A percentile compares a stretch with the other conserved stretches of the same genome.
Evolutionary conservation across 2,113 vertebrate species (phyloP).

Genomic region (Brachionichthys hirsutus): DNA sequence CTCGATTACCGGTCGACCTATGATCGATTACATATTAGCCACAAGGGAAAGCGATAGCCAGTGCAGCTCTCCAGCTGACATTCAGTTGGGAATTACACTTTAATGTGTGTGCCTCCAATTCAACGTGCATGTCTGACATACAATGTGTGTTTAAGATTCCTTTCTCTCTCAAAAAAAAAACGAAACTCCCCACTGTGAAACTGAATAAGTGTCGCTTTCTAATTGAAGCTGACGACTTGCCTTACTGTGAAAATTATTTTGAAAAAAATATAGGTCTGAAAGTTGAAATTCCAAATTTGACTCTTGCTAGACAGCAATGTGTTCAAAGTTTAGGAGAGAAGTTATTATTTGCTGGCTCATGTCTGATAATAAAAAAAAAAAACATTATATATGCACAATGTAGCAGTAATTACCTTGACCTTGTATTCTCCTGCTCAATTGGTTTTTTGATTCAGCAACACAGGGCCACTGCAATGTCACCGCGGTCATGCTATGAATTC

Average conservation of each 20-base stretch:
- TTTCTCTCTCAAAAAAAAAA: too few species aligned
- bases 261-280: constrained; percentile 26
- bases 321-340: constrained; percentile 29
- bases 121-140: too few species aligned
- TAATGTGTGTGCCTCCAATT: too few species aligned
- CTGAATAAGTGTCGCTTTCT: too few species aligned
- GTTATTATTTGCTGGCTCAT: constrained; percentile 22
- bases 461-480: constrained; percentile 51
- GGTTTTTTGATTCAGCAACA: constrained; percentile 31
- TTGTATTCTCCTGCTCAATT: constrained; percentile 38
- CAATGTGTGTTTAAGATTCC: too few species aligned
- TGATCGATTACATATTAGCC: too few species aligned
- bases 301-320: constrained; percentile 25
- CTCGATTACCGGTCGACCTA: too few species aligned
- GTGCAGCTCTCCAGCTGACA: too few species aligned
- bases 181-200: too few species aligned
- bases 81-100: too few species aligned
- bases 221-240: neutral
- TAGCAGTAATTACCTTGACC: constrained; percentile 58
- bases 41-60: too few species aligned
- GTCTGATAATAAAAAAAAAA: constrained; percentile 6
- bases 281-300: constrained; percentile 25
- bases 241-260: constrained; percentile 25
- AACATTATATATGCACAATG: constrained; percentile 35
- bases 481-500: constrained; percentile 50